Evolutionary conservation across 2,113 vertebrate species (phyloP), one percentile per base, ranked within the genome.

Genomic region (Orthonyx spaldingii): DNA sequence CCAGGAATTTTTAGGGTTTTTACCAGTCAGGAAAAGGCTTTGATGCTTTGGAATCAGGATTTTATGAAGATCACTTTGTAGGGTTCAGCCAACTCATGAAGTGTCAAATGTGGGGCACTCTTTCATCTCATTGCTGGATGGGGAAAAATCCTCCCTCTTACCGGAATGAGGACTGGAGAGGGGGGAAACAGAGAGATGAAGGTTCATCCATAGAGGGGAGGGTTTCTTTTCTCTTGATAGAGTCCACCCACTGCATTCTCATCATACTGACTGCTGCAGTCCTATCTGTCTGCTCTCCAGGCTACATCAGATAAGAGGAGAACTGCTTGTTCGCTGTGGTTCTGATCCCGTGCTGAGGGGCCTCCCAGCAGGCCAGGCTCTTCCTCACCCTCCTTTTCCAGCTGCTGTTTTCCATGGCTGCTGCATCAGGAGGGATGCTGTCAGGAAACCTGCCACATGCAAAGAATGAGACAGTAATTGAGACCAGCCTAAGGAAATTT

Each of bases 41-140:
- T 97, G 97, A 97, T 96, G 96, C 96, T 97, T 93, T 63, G 55
- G 95, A 97, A 91, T 97, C 90, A 84, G 91, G 84, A 94, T 97
- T 97, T 97, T 97, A 97, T 97, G 97, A 97, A 97, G 96, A 96
- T 89, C 96, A 94, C 80, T 93, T 93, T 80, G 93, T 93, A 95
- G 90, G 97, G 96, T 97, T 97, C 97, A 97, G 97, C 97, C 97
- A 97, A 84, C 94, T 97, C 97, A 91, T 93, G 91, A 96, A 97
- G 96, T 97, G 97, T 97, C 97, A 97, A 90, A 91, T 87, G 66
- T 86, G 96, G 96, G 97, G 96, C 97, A 97, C 69, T 87, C 97
- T 97, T 97, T 97, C 97, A 97, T 97, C 97, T 97, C 91, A 21
- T 90, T 0, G 1, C 69, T 90, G 71, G 95, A 97, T 91, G 69